Conservation (phyloP, 2,113 vertebrate genomes). For the Peromyscus maniculatus region DNA sequence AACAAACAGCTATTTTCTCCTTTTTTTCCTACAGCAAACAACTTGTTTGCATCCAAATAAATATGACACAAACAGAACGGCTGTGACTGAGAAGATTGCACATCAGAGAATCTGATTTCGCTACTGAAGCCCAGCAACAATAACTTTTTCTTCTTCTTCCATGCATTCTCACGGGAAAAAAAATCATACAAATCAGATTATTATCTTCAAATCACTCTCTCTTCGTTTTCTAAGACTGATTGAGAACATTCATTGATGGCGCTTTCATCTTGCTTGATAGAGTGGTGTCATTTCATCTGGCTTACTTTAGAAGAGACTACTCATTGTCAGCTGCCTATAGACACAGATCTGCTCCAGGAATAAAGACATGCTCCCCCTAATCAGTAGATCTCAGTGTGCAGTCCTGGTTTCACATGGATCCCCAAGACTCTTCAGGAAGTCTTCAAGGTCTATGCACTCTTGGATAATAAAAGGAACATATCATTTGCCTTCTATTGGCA, state of each 20-base stretch:
- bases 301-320: neutral
- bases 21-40: neutral
- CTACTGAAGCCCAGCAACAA: neutral
- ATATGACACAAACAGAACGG: constrained; percentile 7
- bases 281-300: neutral
- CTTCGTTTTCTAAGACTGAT: neutral
- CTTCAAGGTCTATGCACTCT: neutral
- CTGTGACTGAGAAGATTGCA: neutral
- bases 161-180: neutral
- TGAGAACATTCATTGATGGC: neutral
- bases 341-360: neutral
- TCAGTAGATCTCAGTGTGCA: neutral
- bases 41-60: constrained; percentile 54
- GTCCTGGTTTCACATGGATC: neutral
- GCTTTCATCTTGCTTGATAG: neutral
- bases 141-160: neutral
- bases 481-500: neutral
- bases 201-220: neutral
- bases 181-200: neutral
- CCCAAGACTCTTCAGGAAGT: neutral
- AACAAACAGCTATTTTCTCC: neutral
- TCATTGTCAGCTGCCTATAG: neutral
- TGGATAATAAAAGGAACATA: neutral
- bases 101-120: neutral
- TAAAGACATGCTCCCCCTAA: neutral